Evolutionary conservation across 2,113 vertebrate genomes (phyloP).

Genomic region (Motacilla tschutschensis): DNA sequence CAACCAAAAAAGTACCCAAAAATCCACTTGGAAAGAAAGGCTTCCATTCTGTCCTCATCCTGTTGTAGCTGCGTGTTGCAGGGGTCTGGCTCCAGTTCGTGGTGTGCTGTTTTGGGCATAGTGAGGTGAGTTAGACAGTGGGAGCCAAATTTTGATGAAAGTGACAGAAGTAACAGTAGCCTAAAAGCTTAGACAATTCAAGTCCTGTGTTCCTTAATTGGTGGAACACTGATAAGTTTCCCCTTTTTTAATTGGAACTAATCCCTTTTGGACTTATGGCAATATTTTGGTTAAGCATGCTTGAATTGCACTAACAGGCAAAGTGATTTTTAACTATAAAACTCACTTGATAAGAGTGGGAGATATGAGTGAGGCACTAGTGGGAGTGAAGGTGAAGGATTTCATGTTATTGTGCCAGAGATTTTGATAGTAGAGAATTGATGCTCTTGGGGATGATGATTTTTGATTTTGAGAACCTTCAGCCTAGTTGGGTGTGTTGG

Average conservation of each 20-base stretch:
- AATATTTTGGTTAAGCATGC: background rate
- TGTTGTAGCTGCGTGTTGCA: constrained; percentile 27
- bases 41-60: constrained; percentile 39
- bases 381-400: background rate
- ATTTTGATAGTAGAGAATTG: background rate
- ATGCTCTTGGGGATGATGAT: background rate
- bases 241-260: background rate
- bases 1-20: background rate
- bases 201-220: background rate
- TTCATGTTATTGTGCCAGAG: background rate
- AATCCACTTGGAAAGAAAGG: background rate
- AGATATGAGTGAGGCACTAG: background rate
- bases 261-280: background rate
- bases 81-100: constrained; percentile 43
- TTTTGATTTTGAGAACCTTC: background rate
- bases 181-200: background rate
- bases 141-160: constrained; percentile 20
- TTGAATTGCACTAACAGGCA: background rate
- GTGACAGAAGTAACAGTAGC: background rate
- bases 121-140: constrained; percentile 26
- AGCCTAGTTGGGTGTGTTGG: background rate
- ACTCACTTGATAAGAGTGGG: background rate
- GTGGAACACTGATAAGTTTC: background rate
- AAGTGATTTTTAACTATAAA: background rate
- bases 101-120: constrained; percentile 32